Base-by-base conservation (phyloP, 2,113 vertebrate species). In the Leucoraja erinaceus region DNA sequence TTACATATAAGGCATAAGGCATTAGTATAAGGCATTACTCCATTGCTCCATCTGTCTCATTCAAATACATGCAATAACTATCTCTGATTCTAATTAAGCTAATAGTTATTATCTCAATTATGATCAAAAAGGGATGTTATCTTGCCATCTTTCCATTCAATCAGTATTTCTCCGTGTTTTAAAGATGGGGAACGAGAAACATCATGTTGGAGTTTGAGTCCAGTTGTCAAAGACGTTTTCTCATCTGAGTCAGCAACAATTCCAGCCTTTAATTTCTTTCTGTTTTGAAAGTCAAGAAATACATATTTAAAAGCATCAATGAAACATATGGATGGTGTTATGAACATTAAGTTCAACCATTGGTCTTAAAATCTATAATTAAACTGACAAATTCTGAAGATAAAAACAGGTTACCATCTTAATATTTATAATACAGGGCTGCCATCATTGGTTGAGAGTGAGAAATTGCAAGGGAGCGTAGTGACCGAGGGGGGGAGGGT, bases 91-190 rank as follows among this genome's bases (percentile, higher is more conserved):
- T 33, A 72, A 72, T 12, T 47, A 72, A 4, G 9, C 63, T 25
- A 74, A 91, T 38, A 91, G 22, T 72, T 70, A 28, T 14, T 14
- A 72, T 54, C 4, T 70, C 70, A 91, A 14, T 91, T 74, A 33
- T 54, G 94, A 86, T 97, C 96, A 59, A 98, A 98, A 74, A 98
- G 96, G 5, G 97, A 97, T 0, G 97, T 98, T 83, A 98, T 94
- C 0, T 96, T 97, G 31, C 97, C 97, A 0, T 98, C 97, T 93
- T 98, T 98, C 97, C 96, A 98, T 93, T 97, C 96, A 0, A 98
- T 97, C 77, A 97, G 95, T 94, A 97, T 98, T 94, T 98, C 97
- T 61, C 97, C 97, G 0, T 47, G 96, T 63, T 95, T 96, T 56
- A 96, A 93, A 25, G 95, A 94, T 54, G 97, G 95, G 16, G 97